These are phyloP conservation scores for Drosophila hydei DNA, from an alignment of 1,140 invertebrate genomes.

Conservation along the genomic window DNA sequence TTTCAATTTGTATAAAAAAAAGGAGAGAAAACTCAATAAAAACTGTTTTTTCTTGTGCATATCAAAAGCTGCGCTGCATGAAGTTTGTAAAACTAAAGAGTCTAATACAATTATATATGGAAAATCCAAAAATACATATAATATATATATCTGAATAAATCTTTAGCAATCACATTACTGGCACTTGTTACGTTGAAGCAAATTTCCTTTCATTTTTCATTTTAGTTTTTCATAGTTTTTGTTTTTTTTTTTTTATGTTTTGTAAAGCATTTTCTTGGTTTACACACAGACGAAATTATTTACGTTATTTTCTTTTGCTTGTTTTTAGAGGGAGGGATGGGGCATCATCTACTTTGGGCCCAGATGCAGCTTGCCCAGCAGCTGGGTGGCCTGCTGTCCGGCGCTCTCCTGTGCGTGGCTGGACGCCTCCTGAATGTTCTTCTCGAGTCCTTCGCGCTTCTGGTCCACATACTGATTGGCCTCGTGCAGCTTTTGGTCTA, in stretches of 20 bases:
- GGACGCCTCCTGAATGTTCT: slow-evolving; percentile 75
- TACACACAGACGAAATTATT: slow-evolving; percentile 42
- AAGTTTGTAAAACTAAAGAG: slow-evolving; percentile 6
- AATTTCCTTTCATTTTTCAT: slow-evolving; percentile 38
- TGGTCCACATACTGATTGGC: slow-evolving; percentile 83
- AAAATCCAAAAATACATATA: slow-evolving; percentile 63
- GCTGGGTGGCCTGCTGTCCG: slow-evolving; percentile 68
- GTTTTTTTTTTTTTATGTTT: slow-evolving; percentile 22
- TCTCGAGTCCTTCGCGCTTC: slow-evolving; percentile 79
- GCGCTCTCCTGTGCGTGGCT: slow-evolving; percentile 72
- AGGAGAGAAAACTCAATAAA: slow-evolving; percentile 18
- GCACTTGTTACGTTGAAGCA: slow-evolving; percentile 82
- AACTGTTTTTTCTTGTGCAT: slow-evolving; percentile 22
- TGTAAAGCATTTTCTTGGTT: slow-evolving; percentile 53
- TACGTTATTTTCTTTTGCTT: slow-evolving; percentile 26
- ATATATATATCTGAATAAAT: slow-evolving; percentile 49
- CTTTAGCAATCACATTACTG: slow-evolving; percentile 81
- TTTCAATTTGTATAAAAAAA: slow-evolving; percentile 25
- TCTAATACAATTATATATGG: slow-evolving; percentile 29
- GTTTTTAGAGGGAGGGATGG: slow-evolving; percentile 5
- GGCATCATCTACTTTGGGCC: slow-evolving; percentile 62
- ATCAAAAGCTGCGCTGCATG: slow-evolving; percentile 12
- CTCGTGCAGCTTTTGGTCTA: slow-evolving; percentile 83
- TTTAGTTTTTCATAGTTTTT: slow-evolving; percentile 36
- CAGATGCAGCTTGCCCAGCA: slow-evolving; percentile 78